A percentile compares a stretch with the other conserved stretches of the same genome.
phyloP scores from a whole-genome alignment of 2,797 vertebrate genomes.

The Pangasius mekongensis region DNA sequence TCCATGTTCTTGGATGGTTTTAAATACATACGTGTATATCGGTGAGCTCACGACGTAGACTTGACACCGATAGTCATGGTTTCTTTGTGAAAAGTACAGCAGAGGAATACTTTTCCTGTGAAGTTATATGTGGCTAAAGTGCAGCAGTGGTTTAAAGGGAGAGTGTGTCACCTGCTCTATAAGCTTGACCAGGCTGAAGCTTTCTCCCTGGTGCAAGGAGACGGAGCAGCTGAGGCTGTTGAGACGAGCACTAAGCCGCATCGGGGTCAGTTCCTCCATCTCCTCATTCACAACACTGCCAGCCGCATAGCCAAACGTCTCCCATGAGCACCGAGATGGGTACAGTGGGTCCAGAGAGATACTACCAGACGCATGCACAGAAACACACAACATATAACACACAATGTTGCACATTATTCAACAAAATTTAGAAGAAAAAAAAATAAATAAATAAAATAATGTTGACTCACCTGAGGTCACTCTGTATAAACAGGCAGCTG shows the following conservation, averaged over 20 bases:
- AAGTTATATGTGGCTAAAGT: not conserved
- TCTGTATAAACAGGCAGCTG: constrained; percentile 93
- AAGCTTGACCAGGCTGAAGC: constrained; percentile 93
- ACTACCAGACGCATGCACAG: constrained; percentile 69
- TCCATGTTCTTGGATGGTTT: not conserved
- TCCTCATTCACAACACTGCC: constrained; percentile 80
- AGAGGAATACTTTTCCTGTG: not conserved
- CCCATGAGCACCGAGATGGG: constrained; percentile 98
- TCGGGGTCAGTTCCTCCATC: constrained; percentile 83
- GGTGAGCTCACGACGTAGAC: not conserved
- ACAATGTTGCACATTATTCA: not conserved
- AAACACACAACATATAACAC: not conserved
- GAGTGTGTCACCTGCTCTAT: constrained; percentile 83
- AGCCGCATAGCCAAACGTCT: constrained; percentile 92
- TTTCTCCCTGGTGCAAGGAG: constrained; percentile 94
- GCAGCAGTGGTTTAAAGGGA: not conserved
- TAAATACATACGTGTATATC: not conserved
- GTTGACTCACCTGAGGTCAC: constrained; percentile 86
- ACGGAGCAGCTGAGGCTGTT: constrained; percentile 93
- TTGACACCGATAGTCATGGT: not conserved
- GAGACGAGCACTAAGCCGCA: constrained; percentile 90
- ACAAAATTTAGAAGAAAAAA: not conserved
- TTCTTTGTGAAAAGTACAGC: not conserved
- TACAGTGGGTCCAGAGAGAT: constrained; percentile 96
- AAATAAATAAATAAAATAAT: not conserved